Base-by-base conservation (phyloP, 2,113 vertebrate species). In the Lontra canadensis region DNA sequence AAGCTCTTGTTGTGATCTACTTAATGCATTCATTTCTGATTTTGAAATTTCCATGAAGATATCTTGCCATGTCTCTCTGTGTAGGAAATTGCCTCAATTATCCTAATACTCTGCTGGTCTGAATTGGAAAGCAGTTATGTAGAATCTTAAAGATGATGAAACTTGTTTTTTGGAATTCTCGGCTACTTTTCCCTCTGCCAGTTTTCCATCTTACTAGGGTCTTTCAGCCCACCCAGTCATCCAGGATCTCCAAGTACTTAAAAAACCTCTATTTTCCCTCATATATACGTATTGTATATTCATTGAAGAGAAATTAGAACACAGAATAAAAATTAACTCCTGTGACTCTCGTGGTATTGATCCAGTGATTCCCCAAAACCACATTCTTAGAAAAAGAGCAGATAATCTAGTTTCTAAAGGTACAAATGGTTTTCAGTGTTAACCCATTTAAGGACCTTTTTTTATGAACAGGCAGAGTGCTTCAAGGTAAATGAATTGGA, bases 71-170 rank as follows among this genome's bases (percentile, higher is more conserved):
- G 94, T 96, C 96, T 98, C 91, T 93, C 96, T 96, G 69, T 92
- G 57, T 86, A 96, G 96, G 90, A 98, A 98, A 97, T 98, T 98
- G 93, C 97, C 90, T 97, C 94, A 94, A 96, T 98, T 98, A 97
- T 97, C 80, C 88, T 96, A 97, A 96, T 94, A 84, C 78, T 84
- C 97, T 92, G 88, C 97, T 96, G 95, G 90, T 96, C 94, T 97
- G 95, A 98, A 97, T 93, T 97, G 90, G 92, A 98, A 96, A 65
- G 94, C 88, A 97, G 92, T 97, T 97, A 93, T 95, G 61, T 92
- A 88, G 96, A 97, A 94, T 97, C 93, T 94, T 93, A 71, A 94
- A 90, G 88, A 92, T 94, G 93, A 96, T 88, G 59, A 93, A 81
- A 96, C 96, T 90, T 94, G 84, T 98, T 78, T 96, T 94, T 44